phyloP scores from a whole-genome alignment of 2,888 invertebrate genomes.

The Eupithecia pulchellata region DNA sequence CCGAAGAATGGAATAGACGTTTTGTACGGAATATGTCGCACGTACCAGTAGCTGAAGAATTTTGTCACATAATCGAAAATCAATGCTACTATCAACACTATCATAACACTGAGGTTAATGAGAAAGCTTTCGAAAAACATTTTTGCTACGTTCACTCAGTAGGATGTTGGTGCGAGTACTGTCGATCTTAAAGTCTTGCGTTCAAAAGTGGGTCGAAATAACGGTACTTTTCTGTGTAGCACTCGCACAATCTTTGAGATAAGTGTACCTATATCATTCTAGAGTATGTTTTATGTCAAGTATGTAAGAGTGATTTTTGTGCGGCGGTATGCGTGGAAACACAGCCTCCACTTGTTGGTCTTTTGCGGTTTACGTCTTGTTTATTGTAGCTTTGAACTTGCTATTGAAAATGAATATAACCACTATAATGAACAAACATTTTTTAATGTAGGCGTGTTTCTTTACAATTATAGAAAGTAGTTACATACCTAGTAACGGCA shows the following conservation, averaged over 20 bases:
- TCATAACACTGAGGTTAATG: slow-evolving; percentile 66
- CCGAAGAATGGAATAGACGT: slow-evolving; percentile 72
- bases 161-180: slow-evolving; percentile 64
- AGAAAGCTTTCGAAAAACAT: slow-evolving; percentile 82
- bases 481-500: not conserved
- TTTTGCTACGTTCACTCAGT: slow-evolving; percentile 66
- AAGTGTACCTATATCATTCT: slow-evolving; percentile 40
- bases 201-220: slow-evolving; percentile 72
- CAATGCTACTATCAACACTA: slow-evolving; percentile 67
- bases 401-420: slow-evolving; percentile 38
- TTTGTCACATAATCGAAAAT: slow-evolving; percentile 78
- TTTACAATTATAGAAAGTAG: not conserved
- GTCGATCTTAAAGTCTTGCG: slow-evolving; percentile 53
- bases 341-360: slow-evolving; percentile 34
- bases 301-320: slow-evolving; percentile 32
- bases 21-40: slow-evolving; percentile 75
- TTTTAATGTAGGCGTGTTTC: not conserved
- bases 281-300: slow-evolving; percentile 37
- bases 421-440: not conserved
- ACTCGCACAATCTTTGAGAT: slow-evolving; percentile 45
- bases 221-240: slow-evolving; percentile 62
- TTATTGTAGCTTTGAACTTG: slow-evolving; percentile 60
- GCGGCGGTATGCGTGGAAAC: slow-evolving; percentile 29
- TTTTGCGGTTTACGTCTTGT: slow-evolving; percentile 32
- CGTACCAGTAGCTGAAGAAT: slow-evolving; percentile 81